Evolutionary conservation across 2,888 invertebrate species (phyloP), one percentile per base, ranked within the genome.

Genomic region (Tetragnatha montana): DNA sequence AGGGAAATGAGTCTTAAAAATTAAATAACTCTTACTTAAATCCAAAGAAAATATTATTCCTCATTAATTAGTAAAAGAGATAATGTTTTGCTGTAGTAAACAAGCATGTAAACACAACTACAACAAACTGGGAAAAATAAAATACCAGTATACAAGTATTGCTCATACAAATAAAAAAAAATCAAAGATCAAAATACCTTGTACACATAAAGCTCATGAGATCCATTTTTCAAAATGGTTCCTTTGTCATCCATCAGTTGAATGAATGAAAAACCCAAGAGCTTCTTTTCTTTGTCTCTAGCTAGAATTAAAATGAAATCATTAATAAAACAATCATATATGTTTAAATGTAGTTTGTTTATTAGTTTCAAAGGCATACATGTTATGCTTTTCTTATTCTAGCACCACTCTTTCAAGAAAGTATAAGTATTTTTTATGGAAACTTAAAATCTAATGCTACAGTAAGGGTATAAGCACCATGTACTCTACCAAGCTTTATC

Each of bases 251-350:
- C 97, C 97, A 98, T 98, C 49, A 98, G 94, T 1, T 97, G 95
- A 8, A 97, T 96, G 94, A 98, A 98, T 17, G 98, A 96, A 93
- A 98, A 98, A 0, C 97, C 98, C 93, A 98, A 97, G 12, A 98
- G 94, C 93, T 98, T 98, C 92, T 97, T 96, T 93, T 98, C 98
- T 93, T 97, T 98, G 92, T 98, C 98, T 84, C 97, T 95, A 0
- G 97, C 97, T 97, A 93, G 19, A 88, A 86, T 78, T 95, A 94
- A 89, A 87, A 92, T 14, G 74, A 4, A 74, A 60, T 35, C 49
- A 3, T n/a, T 76, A 4, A n/a, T 19, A 76, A 50, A 76, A 76
- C n/a, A 7, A 35, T 14, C 22, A 47, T 14, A 74, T 75, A n/a
- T 4, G 35, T n/a, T 75, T 19, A 80, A 35, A 17, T 68, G 60